Evolutionary conservation across 2,113 vertebrate species (phyloP).

Genomic region (Cochlearius cochlearius): DNA sequence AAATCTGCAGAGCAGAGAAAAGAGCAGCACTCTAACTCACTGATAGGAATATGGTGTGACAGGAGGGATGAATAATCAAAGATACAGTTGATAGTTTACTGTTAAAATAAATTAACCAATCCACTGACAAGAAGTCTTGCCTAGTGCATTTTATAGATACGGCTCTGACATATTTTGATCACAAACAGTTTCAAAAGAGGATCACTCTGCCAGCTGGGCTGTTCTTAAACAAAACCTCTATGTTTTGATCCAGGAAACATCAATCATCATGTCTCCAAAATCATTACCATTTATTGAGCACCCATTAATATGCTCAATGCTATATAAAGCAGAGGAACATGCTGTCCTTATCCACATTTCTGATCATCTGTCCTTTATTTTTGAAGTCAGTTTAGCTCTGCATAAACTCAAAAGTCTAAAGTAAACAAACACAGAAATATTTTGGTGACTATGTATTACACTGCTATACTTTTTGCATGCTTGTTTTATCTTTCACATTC

Average conservation of each 20-base stretch:
- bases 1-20: conserved; percentile 42
- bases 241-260: conserved; percentile 61
- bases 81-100: conserved; percentile 52
- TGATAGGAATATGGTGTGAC: conserved; percentile 45
- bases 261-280: conserved; percentile 56
- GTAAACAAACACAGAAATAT: conserved; percentile 49
- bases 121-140: conserved; percentile 49
- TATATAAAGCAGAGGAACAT: conserved; percentile 61
- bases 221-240: conserved; percentile 54
- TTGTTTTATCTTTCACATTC: conserved; percentile 17
- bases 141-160: conserved; percentile 49
- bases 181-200: conserved; percentile 55
- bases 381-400: conserved; percentile 36
- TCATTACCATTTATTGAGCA: conserved; percentile 57
- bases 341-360: conserved; percentile 52
- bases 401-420: conserved; percentile 25
- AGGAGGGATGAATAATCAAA: conserved; percentile 64
- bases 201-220: conserved; percentile 42
- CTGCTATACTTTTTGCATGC: neutral
- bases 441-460: conserved; percentile 4
- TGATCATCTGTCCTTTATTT: conserved; percentile 60
- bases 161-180: conserved; percentile 66
- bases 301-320: conserved; percentile 32
- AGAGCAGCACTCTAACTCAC: conserved; percentile 41
- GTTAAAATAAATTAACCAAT: conserved; percentile 62